Evolutionary conservation across 2,113 vertebrate genomes (phyloP).

Genomic region (Ailurus styani): DNA sequence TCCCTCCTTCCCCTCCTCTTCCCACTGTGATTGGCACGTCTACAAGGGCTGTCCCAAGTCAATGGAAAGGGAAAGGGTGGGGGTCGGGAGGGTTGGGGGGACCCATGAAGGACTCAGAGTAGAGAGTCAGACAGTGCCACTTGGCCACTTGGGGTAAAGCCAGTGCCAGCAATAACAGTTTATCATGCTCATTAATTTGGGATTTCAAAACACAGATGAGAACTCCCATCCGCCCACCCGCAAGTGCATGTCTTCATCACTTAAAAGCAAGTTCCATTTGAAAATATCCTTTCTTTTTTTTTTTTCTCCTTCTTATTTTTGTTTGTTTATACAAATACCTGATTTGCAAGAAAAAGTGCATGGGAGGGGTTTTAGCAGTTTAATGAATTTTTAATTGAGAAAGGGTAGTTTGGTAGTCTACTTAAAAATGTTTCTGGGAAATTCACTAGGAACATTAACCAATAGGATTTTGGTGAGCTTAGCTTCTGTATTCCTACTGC

Average conservation of each 20-base stretch:
- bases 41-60: conserved; percentile 75
- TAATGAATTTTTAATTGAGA: conserved; percentile 73
- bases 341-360: conserved; percentile 67
- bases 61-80: conserved; percentile 58
- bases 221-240: conserved; percentile 56
- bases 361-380: conserved; percentile 75
- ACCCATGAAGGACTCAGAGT: conserved; percentile 66
- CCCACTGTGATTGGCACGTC: conserved; percentile 82
- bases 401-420: conserved; percentile 72
- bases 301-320: conserved; percentile 13
- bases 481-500: conserved; percentile 68
- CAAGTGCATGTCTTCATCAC: conserved; percentile 70
- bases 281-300: conserved; percentile 59
- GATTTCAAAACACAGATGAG: conserved; percentile 66
- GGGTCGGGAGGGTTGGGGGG: conserved; percentile 52
- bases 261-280: conserved; percentile 74
- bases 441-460: conserved; percentile 44
- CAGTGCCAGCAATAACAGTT: conserved; percentile 82
- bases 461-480: conserved; percentile 67
- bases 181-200: conserved; percentile 69
- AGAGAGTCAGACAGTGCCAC: conserved; percentile 66
- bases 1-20: conserved; percentile 70
- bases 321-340: conserved; percentile 67
- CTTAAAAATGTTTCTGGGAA: conserved; percentile 57
- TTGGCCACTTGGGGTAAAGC: conserved; percentile 72